Evolutionary conservation across 2,113 vertebrate species (phyloP), one percentile per base, ranked within the genome.

Genomic region (Ictalurus punctatus): DNA sequence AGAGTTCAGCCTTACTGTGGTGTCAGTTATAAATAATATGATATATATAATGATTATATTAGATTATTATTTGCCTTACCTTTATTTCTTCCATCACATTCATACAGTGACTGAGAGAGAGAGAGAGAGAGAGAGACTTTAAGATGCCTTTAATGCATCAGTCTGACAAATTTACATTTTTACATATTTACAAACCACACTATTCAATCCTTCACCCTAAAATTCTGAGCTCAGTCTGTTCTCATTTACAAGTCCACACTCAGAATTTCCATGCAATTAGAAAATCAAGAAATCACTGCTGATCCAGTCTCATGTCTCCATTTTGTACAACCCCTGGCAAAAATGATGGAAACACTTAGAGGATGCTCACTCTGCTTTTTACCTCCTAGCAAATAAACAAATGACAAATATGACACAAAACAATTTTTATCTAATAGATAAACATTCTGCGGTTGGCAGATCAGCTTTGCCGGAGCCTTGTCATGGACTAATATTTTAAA

Each of bases 61-160:
- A 19, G 2, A 56, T 56, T 54, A 79, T 79, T 19, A 10, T 82
- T 82, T 0, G 3, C 2, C 83, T 65, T 84, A 84, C 83, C 61
- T 84, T 67, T 84, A 48, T 84, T 52, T 67, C 83, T 52, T 84
- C 83, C 83, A 84, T 84, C 6, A 30, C 25, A 65, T 44, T 63
- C 37, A 63, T n/a, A 61, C 56, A n/a, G 14, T n/a, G 14, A 48
- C 61, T 67, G 14, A 48, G 83, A 44, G 61, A 63, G 59, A 84
- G 34, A 82, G 17, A 82, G 17, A 37, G 16, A 59, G 54, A 59
- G n/a, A 82, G 54, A n/a, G 17, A 80, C 5, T 40, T 37, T 40
- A 37, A 37, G 6, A 37, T 74, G 71, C 7, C 17, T 74, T 74
- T 40, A 74, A 74, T 74, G 34, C 9, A 40, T 74, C 17, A 74